phyloP scores from a whole-genome alignment of 2,797 vertebrate genomes.

The Menidia menidia region DNA sequence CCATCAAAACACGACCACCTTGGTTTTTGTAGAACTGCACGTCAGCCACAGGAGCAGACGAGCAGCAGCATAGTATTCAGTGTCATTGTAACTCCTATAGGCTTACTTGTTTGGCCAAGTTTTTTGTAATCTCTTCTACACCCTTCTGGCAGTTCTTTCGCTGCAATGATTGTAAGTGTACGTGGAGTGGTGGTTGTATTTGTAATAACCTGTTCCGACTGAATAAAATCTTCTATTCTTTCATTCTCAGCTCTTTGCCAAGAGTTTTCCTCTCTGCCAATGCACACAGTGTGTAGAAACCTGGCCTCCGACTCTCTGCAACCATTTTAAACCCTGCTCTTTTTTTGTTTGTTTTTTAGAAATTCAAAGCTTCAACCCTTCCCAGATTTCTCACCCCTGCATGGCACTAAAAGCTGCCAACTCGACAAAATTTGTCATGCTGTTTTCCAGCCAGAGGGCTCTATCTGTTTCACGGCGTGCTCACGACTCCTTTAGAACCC shows the following conservation, averaged over 20 bases:
- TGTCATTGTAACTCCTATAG: slow-evolving; percentile 64
- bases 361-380: slow-evolving; percentile 57
- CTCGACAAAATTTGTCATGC: slow-evolving; percentile 31
- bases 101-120: slow-evolving; percentile 54
- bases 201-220: slow-evolving; percentile 62
- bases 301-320: slow-evolving; percentile 6
- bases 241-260: slow-evolving; percentile 53
- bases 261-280: slow-evolving; percentile 35
- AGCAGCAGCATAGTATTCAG: slow-evolving; percentile 50
- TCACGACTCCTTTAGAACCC: slow-evolving; percentile 6
- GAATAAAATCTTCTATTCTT: slow-evolving; percentile 77
- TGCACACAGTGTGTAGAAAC: slow-evolving; percentile 6
- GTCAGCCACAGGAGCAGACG: slow-evolving; percentile 51
- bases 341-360: neutral
- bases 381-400: slow-evolving; percentile 7
- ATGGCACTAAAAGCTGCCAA: slow-evolving; percentile 16
- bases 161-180: slow-evolving; percentile 63
- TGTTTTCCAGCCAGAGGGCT: slow-evolving; percentile 23
- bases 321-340: slow-evolving; percentile 34
- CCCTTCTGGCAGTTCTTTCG: slow-evolving; percentile 46
- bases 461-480: neutral
- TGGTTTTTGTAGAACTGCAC: slow-evolving; percentile 46
- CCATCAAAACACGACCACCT: slow-evolving; percentile 25
- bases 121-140: slow-evolving; percentile 58
- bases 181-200: slow-evolving; percentile 61